Conservation (phyloP, 2,797 vertebrate species). For the Novumbra hubbsi region DNA sequence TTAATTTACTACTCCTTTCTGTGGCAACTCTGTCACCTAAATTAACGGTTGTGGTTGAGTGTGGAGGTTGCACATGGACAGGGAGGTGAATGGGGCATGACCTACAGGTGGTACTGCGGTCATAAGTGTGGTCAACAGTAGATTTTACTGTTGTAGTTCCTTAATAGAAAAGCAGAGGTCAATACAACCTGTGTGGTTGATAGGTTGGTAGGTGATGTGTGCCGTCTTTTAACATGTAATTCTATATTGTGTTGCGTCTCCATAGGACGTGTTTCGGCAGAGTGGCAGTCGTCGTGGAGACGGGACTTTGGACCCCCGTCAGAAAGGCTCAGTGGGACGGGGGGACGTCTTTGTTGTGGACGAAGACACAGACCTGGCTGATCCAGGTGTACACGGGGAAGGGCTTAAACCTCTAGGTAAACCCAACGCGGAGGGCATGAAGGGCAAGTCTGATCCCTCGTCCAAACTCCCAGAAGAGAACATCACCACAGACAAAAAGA, state of each 20-base stretch:
- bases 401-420: constrained; percentile 49
- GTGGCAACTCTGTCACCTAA: constrained; percentile 26
- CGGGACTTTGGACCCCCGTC: constrained; percentile 61
- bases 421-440: constrained; percentile 15
- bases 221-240: not conserved
- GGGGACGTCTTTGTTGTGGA: constrained; percentile 75
- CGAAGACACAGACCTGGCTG: constrained; percentile 74
- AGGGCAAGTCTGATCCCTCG: constrained; percentile 62
- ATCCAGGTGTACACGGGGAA: constrained; percentile 57
- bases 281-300: constrained; percentile 65
- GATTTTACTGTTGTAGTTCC: not conserved
- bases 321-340: constrained; percentile 55
- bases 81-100: not conserved
- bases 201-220: not conserved
- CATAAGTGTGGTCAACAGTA: not conserved
- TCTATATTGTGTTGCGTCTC: constrained; percentile 23
- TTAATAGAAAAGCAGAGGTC: constrained; percentile 1
- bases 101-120: not conserved
- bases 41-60: not conserved
- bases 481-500: constrained; percentile 73
- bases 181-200: not conserved
- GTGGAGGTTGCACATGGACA: not conserved
- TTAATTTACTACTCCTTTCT: constrained; percentile 39
- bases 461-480: constrained; percentile 73
- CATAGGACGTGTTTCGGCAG: constrained; percentile 47